Percentiles rank a stretch among this genome's conserved stretches.
These are phyloP conservation scores for Oreochromis tanganicae DNA, from an alignment of 2,113 vertebrate species.

Conservation along the genomic window DNA sequence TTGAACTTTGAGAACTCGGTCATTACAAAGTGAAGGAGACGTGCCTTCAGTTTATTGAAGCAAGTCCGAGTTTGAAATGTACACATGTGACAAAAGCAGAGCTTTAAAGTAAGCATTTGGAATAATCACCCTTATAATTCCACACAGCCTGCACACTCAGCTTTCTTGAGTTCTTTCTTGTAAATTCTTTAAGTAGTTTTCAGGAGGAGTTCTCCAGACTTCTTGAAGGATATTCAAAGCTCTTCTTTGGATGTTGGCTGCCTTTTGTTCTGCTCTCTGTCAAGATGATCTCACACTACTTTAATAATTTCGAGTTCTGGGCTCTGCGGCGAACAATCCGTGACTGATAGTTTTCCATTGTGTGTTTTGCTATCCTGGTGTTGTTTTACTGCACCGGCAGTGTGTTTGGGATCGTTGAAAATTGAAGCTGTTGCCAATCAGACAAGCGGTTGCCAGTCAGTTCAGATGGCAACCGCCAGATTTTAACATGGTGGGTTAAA, in stretches of 20 bases:
- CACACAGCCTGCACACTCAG: neutral
- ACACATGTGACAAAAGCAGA: neutral
- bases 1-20: neutral
- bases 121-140: neutral
- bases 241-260: neutral
- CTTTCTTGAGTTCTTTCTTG: neutral
- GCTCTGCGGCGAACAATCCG: neutral
- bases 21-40: neutral
- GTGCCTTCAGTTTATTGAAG: neutral
- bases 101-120: neutral
- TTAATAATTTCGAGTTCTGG: neutral
- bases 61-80: fast-evolving
- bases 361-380: neutral
- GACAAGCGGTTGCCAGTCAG: neutral
- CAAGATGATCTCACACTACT: neutral
- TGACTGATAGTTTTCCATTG: neutral
- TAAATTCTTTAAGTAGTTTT: neutral
- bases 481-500: neutral
- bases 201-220: neutral
- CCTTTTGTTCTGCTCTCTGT: neutral
- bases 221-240: neutral
- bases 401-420: neutral
- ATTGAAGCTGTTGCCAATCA: neutral
- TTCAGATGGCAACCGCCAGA: no score
- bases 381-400: neutral